These are phyloP conservation scores for Drosophila biarmipes DNA, from an alignment of 1,140 invertebrate genomes.

Conservation along the genomic window DNA sequence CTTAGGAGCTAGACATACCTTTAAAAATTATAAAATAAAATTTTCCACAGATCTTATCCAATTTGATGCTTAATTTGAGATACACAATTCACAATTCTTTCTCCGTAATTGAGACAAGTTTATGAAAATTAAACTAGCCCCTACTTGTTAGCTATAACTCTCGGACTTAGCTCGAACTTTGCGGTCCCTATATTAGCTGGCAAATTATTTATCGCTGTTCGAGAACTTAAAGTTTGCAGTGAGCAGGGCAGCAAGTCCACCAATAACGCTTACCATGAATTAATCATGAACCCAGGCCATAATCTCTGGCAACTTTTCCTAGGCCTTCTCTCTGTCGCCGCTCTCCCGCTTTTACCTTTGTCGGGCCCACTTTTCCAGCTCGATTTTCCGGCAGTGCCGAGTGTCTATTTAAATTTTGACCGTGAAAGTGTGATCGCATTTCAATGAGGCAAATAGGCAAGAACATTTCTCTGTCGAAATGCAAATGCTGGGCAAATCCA, in stretches of 20 bases:
- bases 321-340: neutral
- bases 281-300: conserved; percentile 36
- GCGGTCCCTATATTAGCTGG: neutral
- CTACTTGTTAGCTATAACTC: neutral
- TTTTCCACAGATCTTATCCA: too few species aligned
- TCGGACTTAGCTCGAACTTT: neutral
- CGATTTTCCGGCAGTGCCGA: neutral
- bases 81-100: too few species aligned
- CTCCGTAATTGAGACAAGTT: too few species aligned
- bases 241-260: neutral
- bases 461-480: conserved; percentile 14
- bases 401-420: conserved; percentile 33
- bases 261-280: conserved; percentile 27
- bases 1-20: too few species aligned
- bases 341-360: conserved; percentile 2
- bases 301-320: conserved; percentile 19
- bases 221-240: conserved; percentile 2
- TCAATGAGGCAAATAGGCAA: conserved; percentile 47
- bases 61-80: too few species aligned
- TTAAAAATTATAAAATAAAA: too few species aligned
- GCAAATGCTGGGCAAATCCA: conserved; percentile 13
- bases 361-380: neutral
- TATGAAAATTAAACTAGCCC: too few species aligned
- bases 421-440: conserved; percentile 56
- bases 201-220: conserved; percentile 18